Evolutionary conservation across 2,113 vertebrate genomes (phyloP), one percentile per base, ranked within the genome.

Genomic region (Nerophis ophidion): DNA sequence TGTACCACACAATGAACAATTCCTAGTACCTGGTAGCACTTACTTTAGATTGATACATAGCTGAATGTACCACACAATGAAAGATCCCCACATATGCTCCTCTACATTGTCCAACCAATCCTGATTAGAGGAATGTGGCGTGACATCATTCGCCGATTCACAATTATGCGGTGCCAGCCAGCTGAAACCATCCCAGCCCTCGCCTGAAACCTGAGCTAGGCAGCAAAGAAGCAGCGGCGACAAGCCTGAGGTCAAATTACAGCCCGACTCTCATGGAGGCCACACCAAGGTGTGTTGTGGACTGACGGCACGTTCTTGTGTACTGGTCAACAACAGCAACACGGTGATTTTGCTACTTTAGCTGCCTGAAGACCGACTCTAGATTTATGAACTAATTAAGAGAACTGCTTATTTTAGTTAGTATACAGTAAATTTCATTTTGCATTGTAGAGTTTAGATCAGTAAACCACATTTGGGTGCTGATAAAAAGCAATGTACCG

Each of bases 141-240:
- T 77, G 78, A 81, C 74, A 74, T 85, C 81, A 83, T 48, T 13
- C 40, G 42, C n/a, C 46, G 26, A 56, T 46, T 61, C 42, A 35
- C 12, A 66, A 47, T 61, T 51, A 55, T 77, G 58, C 62, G 79
- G 70, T 79, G 26, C 56, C 57, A 77, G 76, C 66, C 58, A 61
- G 63, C 49, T 8, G 38, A 57, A 74, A 73, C 70, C 65, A 60
- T 56, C 60, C 57, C 45, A 44, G 72, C 63, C 73, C 79, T 67
- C 61, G 40, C 68, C 61, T 82, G 89, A 79, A 89, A 91, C 72
- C 52, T 14, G 84, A 91, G 76, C 81, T 86, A 53, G 49, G 68
- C 49, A 60, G 64, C 60, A 62, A 76, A 81, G 79, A 68, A 53
- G 48, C 60, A 48, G 62, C 63, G 69, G 75, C 70, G 76, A 74